Evolutionary conservation across 2,888 invertebrate species (phyloP), one percentile per base, ranked within the genome.

Genomic region (Azorinus chamasolen): DNA sequence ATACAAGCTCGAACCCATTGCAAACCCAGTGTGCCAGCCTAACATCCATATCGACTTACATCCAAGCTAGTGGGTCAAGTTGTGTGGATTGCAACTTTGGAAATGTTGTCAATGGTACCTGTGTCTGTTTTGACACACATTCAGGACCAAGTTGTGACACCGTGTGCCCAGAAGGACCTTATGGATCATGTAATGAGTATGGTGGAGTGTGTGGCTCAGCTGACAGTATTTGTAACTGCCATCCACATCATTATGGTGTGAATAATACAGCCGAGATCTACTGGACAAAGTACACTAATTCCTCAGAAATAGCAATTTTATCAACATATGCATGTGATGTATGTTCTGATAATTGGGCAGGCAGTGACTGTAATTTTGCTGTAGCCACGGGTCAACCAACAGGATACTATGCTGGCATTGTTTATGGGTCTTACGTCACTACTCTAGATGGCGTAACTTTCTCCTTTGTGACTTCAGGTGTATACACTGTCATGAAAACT

Each of bases 271-370:
- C 79, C 1, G 37, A 51, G 22, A 22, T 37, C 4, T 86, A 83
- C 77, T 85, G 85, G 87, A 71, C 53, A 5, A 62, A 66, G 2
- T 66, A 71, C 39, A 10, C 22, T 54, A 83, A 16, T 55, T 62
- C 18, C 61, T 83, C 24, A 62, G 70, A 6, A 55, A n/a, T 18
- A 46, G 25, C 50, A 45, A 14, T 48, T 54, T 1, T 58, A 10
- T 27, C 45, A 61, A 27, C 46, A 16, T 84, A 85, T 53, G 51
- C 85, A 0, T 87, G 88, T 73, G 53, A 74, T 4, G 43, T 25
- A 3, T 88, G 88, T 57, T 83, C 88, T 16, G 62, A 48, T 20
- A 73, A 75, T n/a, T 87, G 87, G 87, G 24, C 62, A 16, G 86
- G 87, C 8, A 54, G 54, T 6, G 85, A 87, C 58, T 88, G 88